These are phyloP conservation scores for Whitmania pigra DNA, from an alignment of 1,140 invertebrate species.

Conservation along the genomic window DNA sequence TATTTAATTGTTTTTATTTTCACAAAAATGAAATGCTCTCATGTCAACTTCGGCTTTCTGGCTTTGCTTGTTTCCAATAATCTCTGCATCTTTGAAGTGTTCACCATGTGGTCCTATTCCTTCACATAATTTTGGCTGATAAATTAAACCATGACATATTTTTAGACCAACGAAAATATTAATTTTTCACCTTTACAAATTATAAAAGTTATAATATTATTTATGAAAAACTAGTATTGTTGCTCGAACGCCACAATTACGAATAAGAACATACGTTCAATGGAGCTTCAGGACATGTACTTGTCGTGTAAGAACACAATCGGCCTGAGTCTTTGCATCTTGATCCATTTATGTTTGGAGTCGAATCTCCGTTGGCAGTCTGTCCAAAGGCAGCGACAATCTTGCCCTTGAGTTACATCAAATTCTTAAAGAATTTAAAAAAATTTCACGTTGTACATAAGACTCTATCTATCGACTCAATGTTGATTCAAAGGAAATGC, in stretches of 20 bases:
- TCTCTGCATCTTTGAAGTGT: conserved; percentile 5
- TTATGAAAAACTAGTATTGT: too few relatives aligned
- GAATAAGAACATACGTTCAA: conserved; percentile 3
- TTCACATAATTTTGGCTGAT: conserved; percentile 13
- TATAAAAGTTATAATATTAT: too few relatives aligned
- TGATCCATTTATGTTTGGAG: conserved; percentile 12
- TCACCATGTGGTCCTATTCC: conserved; percentile 11
- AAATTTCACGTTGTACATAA: too few relatives aligned
- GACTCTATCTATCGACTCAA: too few relatives aligned
- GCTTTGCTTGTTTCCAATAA: conserved; percentile 4
- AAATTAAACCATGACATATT: not conserved
- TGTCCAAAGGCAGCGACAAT: conserved; percentile 6
- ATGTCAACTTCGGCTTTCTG: conserved; percentile 9
- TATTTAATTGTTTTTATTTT: not conserved
- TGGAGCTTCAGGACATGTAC: conserved; percentile 17
- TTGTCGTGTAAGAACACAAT: conserved; percentile 5
- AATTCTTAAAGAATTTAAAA: too few relatives aligned
- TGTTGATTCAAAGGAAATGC: too few relatives aligned
- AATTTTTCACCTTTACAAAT: too few relatives aligned
- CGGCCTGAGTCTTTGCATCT: not conserved
- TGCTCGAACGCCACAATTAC: too few relatives aligned
- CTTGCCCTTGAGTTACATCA: not conserved
- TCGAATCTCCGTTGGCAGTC: conserved; percentile 13
- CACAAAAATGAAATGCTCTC: not conserved
- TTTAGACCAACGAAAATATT: not conserved